Percentiles rank a stretch among this genome's conserved stretches.
phyloP scores from a whole-genome alignment of 2,888 invertebrate species.

The Eledone cirrhosa region DNA sequence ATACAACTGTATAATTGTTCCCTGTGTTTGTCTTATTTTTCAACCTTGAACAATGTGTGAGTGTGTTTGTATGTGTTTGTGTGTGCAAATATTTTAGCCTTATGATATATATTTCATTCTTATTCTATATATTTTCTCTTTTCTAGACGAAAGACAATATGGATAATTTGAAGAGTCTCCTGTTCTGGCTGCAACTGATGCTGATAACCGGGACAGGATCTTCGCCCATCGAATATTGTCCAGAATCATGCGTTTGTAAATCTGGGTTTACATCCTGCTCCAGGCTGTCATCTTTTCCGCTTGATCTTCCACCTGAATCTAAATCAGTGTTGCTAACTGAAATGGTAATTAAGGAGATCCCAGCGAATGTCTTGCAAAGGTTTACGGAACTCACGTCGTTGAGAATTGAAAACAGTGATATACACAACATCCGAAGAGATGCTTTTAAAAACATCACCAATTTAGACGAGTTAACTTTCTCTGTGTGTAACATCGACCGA shows the following conservation, averaged over 20 bases:
- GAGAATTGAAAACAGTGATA: background rate
- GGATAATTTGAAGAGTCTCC: background rate
- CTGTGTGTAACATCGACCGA: background rate
- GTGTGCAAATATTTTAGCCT: background rate
- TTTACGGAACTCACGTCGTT: background rate
- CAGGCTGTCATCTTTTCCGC: background rate
- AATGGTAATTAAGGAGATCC: background rate
- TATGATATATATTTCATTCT: background rate
- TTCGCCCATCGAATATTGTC: background rate
- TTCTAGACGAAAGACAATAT: background rate
- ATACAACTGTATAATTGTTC: no score
- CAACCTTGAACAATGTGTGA: no score
- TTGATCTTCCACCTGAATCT: background rate
- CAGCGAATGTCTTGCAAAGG: background rate
- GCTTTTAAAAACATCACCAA: constrained; percentile 4
- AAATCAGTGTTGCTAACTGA: background rate
- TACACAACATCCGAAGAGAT: background rate
- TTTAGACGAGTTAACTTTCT: background rate
- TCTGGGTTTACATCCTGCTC: constrained; percentile 1
- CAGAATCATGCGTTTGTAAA: background rate
- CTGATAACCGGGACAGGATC: background rate
- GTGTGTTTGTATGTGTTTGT: background rate
- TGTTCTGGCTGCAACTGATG: background rate
- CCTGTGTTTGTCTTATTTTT: no score
- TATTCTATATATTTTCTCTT: background rate